These are phyloP conservation scores for Sorex fumeus DNA, from an alignment of 2,113 vertebrate genomes.

Conservation along the genomic window DNA sequence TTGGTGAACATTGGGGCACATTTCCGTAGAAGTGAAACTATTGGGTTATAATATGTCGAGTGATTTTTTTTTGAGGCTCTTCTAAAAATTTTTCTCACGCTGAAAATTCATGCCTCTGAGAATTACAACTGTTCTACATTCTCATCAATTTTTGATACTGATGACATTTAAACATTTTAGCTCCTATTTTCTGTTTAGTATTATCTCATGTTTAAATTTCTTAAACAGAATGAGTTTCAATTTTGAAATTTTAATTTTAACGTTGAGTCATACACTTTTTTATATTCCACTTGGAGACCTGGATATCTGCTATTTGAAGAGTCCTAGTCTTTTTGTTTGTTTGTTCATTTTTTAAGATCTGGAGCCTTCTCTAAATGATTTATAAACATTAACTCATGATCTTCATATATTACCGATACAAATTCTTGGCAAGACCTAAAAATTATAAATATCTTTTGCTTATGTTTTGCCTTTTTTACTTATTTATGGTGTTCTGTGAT, in stretches of 20 bases:
- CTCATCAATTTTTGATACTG: neutral
- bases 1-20: neutral
- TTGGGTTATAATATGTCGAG: neutral
- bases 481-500: neutral
- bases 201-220: conserved; percentile 4
- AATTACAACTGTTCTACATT: neutral
- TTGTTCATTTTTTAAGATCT: neutral
- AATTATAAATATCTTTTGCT: conserved; percentile 17
- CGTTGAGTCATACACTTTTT: neutral
- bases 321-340: neutral
- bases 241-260: no score
- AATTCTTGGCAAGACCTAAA: neutral
- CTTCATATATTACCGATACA: neutral
- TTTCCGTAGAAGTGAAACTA: neutral
- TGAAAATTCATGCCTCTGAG: neutral
- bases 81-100: neutral
- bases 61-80: neutral
- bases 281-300: neutral
- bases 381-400: neutral
- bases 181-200: neutral
- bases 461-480: neutral
- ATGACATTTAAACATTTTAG: neutral
- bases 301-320: neutral
- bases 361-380: no score
- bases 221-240: no score